A percentile compares a stretch with the other conserved stretches of the same genome.
Evolutionary conservation across 2,797 vertebrate species (phyloP).

Genomic region (Catamblyrhynchus diadema): DNA sequence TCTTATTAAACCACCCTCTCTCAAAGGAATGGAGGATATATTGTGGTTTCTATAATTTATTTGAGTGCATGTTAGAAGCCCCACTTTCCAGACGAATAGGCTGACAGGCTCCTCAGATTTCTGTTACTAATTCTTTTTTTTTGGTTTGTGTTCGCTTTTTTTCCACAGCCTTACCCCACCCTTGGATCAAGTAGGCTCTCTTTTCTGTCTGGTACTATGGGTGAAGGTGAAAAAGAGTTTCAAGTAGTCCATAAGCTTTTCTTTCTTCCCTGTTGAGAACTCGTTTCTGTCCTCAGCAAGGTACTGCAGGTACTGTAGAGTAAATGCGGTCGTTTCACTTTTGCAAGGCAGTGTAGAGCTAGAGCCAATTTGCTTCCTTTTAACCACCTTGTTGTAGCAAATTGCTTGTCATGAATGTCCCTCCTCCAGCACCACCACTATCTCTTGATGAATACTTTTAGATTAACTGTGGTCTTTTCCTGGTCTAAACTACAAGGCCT

Average conservation of each 20-base stretch:
- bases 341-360: neutral
- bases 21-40: neutral
- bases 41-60: neutral
- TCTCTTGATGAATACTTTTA: neutral
- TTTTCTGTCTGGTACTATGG: neutral
- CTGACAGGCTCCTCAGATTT: neutral
- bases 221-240: neutral
- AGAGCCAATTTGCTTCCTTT: neutral
- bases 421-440: neutral
- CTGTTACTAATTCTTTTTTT: neutral
- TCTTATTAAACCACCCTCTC: neutral
- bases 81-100: neutral
- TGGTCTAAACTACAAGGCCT: neutral
- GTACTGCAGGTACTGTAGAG: neutral
- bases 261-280: neutral
- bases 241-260: neutral
- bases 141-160: neutral
- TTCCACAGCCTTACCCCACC: neutral
- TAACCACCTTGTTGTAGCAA: neutral
- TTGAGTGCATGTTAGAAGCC: neutral
- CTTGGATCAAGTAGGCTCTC: neutral
- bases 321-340: neutral
- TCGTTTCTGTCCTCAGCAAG: neutral
- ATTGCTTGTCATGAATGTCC: neutral
- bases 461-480: neutral